Conservation (phyloP, 2,113 vertebrate genomes). For the Sitta europaea region DNA sequence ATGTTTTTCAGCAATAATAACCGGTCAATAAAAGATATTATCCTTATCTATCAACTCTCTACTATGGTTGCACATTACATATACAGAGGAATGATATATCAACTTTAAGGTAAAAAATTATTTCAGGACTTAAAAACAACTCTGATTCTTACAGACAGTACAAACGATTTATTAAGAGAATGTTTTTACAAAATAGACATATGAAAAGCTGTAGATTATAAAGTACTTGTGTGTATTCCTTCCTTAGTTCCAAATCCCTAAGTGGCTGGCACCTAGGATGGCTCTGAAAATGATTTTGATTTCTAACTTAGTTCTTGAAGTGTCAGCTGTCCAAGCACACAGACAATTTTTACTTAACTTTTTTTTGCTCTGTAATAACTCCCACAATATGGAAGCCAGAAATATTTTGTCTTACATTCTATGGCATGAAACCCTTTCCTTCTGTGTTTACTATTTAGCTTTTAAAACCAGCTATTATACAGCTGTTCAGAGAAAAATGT, state of each 20-base stretch:
- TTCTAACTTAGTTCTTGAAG: constrained; percentile 24
- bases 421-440: background rate
- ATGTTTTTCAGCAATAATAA: background rate
- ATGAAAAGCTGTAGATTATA: background rate
- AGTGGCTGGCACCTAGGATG: background rate
- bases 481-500: constrained; percentile 41
- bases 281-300: background rate
- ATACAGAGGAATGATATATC: background rate
- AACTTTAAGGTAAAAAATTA: background rate
- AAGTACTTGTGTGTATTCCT: background rate
- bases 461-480: constrained; percentile 50
- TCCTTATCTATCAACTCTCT: background rate
- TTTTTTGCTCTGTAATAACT: constrained; percentile 34
- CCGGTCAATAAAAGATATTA: background rate
- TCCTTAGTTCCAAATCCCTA: background rate
- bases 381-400: constrained; percentile 62
- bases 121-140: background rate
- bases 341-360: constrained; percentile 14
- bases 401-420: constrained; percentile 55
- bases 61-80: background rate
- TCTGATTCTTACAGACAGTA: background rate
- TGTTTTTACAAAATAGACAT: background rate
- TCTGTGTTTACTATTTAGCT: constrained; percentile 46
- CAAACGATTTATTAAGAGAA: background rate
- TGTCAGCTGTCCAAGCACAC: background rate